Evolutionary conservation across 2,888 invertebrate species (phyloP).

Genomic region (Mesochorus sp.): DNA sequence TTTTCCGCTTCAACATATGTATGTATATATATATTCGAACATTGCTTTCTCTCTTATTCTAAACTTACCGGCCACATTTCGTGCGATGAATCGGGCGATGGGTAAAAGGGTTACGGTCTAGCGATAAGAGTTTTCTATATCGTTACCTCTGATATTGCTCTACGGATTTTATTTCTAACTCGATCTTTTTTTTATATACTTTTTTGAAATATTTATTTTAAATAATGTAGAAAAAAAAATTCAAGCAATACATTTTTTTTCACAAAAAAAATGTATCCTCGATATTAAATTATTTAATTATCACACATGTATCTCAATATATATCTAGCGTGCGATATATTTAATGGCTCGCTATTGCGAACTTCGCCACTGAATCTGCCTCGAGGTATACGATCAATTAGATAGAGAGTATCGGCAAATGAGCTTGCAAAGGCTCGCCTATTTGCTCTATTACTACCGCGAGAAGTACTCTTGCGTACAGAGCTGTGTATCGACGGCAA

Average conservation of each 20-base stretch:
- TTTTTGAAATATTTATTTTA: too few relatives aligned
- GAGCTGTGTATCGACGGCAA: neutral
- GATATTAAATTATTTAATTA: too few relatives aligned
- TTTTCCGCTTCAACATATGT: neutral
- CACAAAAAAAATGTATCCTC: too few relatives aligned
- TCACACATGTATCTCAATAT: too few relatives aligned
- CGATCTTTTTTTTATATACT: too few relatives aligned
- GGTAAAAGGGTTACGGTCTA: conserved; percentile 14
- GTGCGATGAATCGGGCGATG: neutral
- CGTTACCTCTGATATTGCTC: too few relatives aligned
- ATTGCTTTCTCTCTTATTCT: conserved; percentile 1
- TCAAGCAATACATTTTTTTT: too few relatives aligned
- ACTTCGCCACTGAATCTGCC: neutral
- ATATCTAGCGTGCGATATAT: too few relatives aligned
- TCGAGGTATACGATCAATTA: conserved; percentile 24
- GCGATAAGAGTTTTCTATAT: conserved; percentile 29
- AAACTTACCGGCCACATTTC: conserved; percentile 26
- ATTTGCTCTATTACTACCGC: neutral
- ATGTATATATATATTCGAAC: neutral
- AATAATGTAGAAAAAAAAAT: too few relatives aligned
- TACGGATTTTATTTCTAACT: too few relatives aligned
- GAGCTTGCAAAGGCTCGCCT: neutral
- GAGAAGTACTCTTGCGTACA: neutral
- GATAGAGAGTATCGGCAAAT: neutral
- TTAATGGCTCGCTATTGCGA: too few relatives aligned